These are phyloP conservation scores for Melanchra persicariae DNA, from an alignment of 2,888 invertebrate species.

Conservation along the genomic window DNA sequence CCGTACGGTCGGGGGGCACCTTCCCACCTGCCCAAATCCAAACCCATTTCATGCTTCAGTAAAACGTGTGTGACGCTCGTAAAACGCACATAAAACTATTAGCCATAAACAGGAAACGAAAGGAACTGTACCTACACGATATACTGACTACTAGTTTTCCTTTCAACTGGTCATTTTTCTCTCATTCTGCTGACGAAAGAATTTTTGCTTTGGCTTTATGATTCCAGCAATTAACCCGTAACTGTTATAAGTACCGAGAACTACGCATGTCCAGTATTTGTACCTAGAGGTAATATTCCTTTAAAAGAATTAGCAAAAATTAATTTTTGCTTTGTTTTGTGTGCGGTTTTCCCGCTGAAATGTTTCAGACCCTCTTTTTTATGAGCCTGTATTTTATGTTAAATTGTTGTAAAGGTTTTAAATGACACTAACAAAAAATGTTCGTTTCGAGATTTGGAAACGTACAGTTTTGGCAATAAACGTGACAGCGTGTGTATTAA, in stretches of 20 bases:
- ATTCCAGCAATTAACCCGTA: slow-evolving; percentile 55
- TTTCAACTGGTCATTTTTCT: slow-evolving; percentile 29
- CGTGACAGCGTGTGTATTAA: slow-evolving; percentile 40
- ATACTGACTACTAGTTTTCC: slow-evolving; percentile 35
- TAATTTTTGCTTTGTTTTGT: slow-evolving; percentile 44
- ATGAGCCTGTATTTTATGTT: slow-evolving; percentile 58
- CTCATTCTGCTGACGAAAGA: slow-evolving; percentile 35
- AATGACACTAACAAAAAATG: slow-evolving; percentile 45
- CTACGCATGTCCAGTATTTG: slow-evolving; percentile 13
- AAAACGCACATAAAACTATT: slow-evolving; percentile 61
- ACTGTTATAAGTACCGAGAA: slow-evolving; percentile 49
- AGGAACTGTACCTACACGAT: slow-evolving; percentile 26
- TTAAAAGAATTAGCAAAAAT: slow-evolving; percentile 59
- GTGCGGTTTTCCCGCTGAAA: slow-evolving; percentile 34
- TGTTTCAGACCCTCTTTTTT: slow-evolving; percentile 43
- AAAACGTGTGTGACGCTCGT: slow-evolving; percentile 56
- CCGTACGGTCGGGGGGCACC: slow-evolving; percentile 98
- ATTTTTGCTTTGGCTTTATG: slow-evolving; percentile 54
- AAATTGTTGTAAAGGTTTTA: slow-evolving; percentile 59
- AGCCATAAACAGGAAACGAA: slow-evolving; percentile 39
- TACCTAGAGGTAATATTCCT: slow-evolving; percentile 47
- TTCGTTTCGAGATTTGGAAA: slow-evolving; percentile 45
- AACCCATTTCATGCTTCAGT: slow-evolving; percentile 59
- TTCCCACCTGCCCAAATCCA: slow-evolving; percentile 92
- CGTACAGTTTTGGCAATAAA: slow-evolving; percentile 54